Conservation (phyloP, 1,140 invertebrate genomes). For the Megalopta genalis region DNA sequence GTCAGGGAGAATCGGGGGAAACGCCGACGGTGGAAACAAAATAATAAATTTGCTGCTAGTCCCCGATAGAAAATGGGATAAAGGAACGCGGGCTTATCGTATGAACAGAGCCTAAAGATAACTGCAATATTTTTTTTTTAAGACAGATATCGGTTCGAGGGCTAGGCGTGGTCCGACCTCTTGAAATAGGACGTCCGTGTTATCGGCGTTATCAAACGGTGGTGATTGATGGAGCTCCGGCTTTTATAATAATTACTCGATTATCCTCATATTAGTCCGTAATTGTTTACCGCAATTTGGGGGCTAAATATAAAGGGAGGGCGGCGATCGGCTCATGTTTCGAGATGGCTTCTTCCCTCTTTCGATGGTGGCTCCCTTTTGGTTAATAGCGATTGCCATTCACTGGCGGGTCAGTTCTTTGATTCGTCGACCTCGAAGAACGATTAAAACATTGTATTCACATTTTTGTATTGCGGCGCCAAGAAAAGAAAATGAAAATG, state of each 20-base stretch:
- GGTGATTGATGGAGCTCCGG: conserved; percentile 73
- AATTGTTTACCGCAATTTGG: conserved; percentile 69
- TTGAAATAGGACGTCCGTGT: conserved; percentile 48
- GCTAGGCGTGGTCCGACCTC: conserved; percentile 53
- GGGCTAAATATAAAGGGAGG: conserved; percentile 48
- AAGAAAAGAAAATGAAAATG: no score
- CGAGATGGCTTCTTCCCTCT: conserved; percentile 4
- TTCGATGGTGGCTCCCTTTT: not conserved
- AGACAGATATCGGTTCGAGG: conserved; percentile 31
- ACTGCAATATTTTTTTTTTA: conserved; percentile 35
- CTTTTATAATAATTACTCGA: conserved; percentile 78
- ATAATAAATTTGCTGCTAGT: conserved; percentile 30
- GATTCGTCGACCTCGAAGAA: not conserved
- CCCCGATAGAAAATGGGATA: conserved; percentile 20
- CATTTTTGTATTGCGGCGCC: not conserved
- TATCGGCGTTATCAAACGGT: conserved; percentile 57
- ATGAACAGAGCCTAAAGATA: conserved; percentile 29
- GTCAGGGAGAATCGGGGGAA: not conserved
- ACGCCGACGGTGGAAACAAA: conserved; percentile 6
- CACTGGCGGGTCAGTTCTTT: no score
- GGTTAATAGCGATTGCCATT: conserved; percentile 54
- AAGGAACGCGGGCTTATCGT: conserved; percentile 44
- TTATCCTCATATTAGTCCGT: conserved; percentile 68
- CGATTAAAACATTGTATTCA: not conserved
- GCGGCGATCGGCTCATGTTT: conserved; percentile 36